A percentile compares a stretch with the other conserved stretches of the same genome.
Conservation (phyloP, 2,888 invertebrate genomes). For the Sericinus montela region DNA sequence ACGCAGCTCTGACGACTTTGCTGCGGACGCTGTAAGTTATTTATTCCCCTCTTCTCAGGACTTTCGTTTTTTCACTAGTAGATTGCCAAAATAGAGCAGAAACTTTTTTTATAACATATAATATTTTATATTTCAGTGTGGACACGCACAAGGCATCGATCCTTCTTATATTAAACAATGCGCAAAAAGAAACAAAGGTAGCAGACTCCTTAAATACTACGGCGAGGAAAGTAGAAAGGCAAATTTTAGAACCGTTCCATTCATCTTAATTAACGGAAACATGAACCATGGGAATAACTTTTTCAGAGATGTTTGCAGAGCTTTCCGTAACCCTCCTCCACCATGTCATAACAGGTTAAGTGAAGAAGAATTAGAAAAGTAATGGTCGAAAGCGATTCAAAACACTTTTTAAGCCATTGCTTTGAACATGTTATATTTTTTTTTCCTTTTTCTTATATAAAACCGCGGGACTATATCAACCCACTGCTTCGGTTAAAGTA, state of each 20-base stretch:
- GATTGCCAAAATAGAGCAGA: neutral
- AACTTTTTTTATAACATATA: neutral
- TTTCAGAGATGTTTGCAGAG: constrained; percentile 38
- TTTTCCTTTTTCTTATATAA: no score
- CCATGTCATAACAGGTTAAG: constrained; percentile 25
- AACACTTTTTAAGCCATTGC: no score
- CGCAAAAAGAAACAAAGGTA: constrained; percentile 32
- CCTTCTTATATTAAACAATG: constrained; percentile 30
- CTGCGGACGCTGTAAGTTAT: constrained; percentile 23
- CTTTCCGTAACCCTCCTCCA: constrained; percentile 38
- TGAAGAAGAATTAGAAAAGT: neutral
- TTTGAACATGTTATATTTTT: no score
- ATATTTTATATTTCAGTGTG: constrained; percentile 2
- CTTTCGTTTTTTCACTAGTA: neutral
- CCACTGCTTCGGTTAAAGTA: no score
- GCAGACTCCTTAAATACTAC: constrained; percentile 34
- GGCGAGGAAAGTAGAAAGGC: constrained; percentile 38
- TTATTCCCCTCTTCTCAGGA: no score
- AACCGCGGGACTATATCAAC: no score
- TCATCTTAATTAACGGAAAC: constrained; percentile 40
- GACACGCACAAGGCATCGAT: constrained; percentile 6
- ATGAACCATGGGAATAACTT: constrained; percentile 29
- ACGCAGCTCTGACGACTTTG: constrained; percentile 25
- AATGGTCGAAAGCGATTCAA: no score
- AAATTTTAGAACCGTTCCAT: constrained; percentile 31